Conservation (phyloP, 1,140 invertebrate genomes). For the Bombus terrestris region DNA sequence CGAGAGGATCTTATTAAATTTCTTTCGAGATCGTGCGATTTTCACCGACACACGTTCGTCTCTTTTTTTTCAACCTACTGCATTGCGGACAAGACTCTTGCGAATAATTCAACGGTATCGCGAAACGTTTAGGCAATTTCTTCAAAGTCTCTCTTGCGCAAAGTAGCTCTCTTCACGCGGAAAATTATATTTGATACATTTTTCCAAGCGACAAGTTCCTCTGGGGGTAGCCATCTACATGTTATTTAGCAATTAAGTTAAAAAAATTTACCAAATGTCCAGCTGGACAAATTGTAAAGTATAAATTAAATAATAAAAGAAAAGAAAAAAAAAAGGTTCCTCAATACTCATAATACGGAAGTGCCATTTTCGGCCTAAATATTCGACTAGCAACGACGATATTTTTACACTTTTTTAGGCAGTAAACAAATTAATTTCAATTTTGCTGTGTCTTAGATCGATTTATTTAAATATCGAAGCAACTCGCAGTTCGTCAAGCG, state of each 20-base stretch:
- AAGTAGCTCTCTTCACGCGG: no score
- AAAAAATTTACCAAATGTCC: no score
- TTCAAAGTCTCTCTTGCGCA: not conserved
- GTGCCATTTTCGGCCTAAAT: not conserved
- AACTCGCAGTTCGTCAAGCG: not conserved
- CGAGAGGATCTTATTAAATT: not conserved
- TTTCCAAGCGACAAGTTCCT: no score
- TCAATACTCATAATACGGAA: no score
- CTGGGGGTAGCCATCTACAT: no score
- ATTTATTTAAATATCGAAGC: not conserved
- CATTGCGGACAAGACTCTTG: not conserved
- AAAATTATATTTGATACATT: no score
- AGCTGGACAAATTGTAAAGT: no score
- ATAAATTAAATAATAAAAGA: no score
- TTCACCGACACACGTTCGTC: no score
- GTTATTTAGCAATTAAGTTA: no score
- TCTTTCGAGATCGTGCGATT: not conserved
- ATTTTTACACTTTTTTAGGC: not conserved
- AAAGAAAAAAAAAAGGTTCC: no score
- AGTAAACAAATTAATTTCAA: not conserved
- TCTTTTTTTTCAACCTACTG: not conserved
- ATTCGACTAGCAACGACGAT: not conserved
- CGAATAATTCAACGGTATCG: conserved; percentile 6
- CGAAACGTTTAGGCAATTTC: not conserved
- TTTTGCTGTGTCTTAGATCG: not conserved